These are phyloP conservation scores for Austrofundulus limnaeus DNA, from an alignment of 2,113 vertebrate genomes.

Conservation along the genomic window DNA sequence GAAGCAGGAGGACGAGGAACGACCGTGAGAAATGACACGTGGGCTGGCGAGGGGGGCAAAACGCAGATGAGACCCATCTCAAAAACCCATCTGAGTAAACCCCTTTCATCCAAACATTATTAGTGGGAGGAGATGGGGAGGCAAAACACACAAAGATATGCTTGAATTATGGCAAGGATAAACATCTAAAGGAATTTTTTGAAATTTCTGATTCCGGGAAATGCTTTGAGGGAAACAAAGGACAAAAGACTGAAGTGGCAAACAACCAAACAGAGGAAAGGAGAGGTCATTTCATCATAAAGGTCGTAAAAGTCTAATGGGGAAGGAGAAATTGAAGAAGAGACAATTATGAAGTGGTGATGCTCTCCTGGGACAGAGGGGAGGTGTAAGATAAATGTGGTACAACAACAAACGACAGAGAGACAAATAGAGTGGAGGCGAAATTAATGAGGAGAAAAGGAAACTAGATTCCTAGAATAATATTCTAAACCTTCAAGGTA, in stretches of 20 bases:
- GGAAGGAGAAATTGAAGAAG: slow-evolving; percentile 38
- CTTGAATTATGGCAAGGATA: slow-evolving; percentile 42
- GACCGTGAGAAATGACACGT: slow-evolving; percentile 24
- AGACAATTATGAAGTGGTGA: slow-evolving; percentile 60
- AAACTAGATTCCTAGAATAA: slow-evolving; percentile 8
- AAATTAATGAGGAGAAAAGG: slow-evolving; percentile 35
- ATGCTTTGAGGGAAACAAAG: slow-evolving; percentile 44
- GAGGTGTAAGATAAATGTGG: slow-evolving; percentile 64
- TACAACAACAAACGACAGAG: slow-evolving; percentile 45
- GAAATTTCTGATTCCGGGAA: slow-evolving; percentile 55
- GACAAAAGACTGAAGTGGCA: slow-evolving; percentile 71
- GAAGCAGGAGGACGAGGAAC: slow-evolving; percentile 14
- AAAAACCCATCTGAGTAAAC: slow-evolving; percentile 21
- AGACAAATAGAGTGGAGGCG: slow-evolving; percentile 35
- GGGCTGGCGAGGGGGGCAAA: slow-evolving; percentile 11
- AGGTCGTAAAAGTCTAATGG: slow-evolving; percentile 57
- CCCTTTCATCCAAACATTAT: slow-evolving; percentile 15
- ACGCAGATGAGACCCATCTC: slow-evolving; percentile 8
- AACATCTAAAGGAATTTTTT: slow-evolving; percentile 59
- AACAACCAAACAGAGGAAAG: slow-evolving; percentile 36
- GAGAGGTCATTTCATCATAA: slow-evolving; percentile 43
- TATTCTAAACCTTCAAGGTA: slow-evolving; percentile 22
- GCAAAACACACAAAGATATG: slow-evolving; percentile 37
- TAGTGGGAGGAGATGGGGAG: neutral
- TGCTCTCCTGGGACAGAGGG: slow-evolving; percentile 33